Evolutionary conservation across 2,888 invertebrate species (phyloP).

Genomic region (Drosophila dives): DNA sequence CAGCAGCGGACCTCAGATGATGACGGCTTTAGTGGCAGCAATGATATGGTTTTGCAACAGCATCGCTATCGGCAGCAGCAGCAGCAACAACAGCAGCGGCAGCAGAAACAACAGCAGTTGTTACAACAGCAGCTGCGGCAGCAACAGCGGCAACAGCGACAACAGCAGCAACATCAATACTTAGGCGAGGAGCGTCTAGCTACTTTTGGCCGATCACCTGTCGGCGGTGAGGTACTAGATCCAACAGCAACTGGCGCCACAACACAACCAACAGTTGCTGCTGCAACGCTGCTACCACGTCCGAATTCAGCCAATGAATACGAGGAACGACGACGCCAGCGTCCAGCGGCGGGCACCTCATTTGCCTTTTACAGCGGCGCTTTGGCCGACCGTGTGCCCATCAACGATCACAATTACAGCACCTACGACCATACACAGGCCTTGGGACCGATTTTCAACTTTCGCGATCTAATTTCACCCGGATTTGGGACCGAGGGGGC

Average conservation of each 20-base stretch:
- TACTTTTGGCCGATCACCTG: slow-evolving; percentile 17
- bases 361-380: slow-evolving; percentile 72
- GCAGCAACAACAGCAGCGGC: slow-evolving; percentile 3
- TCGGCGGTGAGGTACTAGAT: slow-evolving; percentile 14
- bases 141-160: slow-evolving; percentile 7
- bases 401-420: slow-evolving; percentile 69
- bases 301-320: slow-evolving; percentile 50
- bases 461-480: slow-evolving; percentile 44
- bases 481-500: slow-evolving; percentile 49
- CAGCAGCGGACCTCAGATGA: slow-evolving; percentile 2
- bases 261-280: not conserved
- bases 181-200: slow-evolving; percentile 31
- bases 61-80: slow-evolving; percentile 3
- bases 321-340: slow-evolving; percentile 50
- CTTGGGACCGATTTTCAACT: slow-evolving; percentile 42
- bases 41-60: not conserved
- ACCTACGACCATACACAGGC: slow-evolving; percentile 59
- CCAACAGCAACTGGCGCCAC: slow-evolving; percentile 1
- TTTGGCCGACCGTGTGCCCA: slow-evolving; percentile 62
- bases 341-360: slow-evolving; percentile 62
- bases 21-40: not conserved
- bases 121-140: slow-evolving; percentile 6
- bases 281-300: slow-evolving; percentile 40
- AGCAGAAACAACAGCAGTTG: slow-evolving; percentile 14
- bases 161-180: slow-evolving; percentile 24